These are phyloP conservation scores for Vanessa cardui DNA, from an alignment of 2,888 invertebrate genomes.

Conservation along the genomic window DNA sequence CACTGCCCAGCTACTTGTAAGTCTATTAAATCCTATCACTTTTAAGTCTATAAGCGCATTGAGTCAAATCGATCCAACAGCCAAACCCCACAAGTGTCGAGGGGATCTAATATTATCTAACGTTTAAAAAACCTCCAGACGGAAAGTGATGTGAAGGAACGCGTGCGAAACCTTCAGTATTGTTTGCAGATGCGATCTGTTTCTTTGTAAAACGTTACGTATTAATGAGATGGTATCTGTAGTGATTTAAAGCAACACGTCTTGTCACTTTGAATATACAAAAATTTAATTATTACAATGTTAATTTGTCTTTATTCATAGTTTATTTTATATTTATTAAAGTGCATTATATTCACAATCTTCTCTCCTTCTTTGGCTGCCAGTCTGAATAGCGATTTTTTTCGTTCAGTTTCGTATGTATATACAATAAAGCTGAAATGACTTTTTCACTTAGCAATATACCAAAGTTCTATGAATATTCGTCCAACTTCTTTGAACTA, in stretches of 20 bases:
- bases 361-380: no score
- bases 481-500: no score
- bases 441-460: no score
- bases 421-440: no score
- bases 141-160: conserved; percentile 69
- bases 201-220: conserved; percentile 27
- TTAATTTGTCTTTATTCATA: not conserved
- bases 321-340: no score
- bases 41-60: conserved; percentile 3
- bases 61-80: conserved; percentile 16
- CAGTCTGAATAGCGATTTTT: no score
- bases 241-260: not conserved
- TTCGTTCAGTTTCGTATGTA: no score
- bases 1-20: not conserved
- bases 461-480: no score
- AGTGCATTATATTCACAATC: no score
- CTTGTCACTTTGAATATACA: not conserved
- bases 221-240: conserved; percentile 8
- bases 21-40: conserved; percentile 2
- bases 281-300: not conserved
- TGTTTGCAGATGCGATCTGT: conserved; percentile 31
- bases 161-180: conserved; percentile 59
- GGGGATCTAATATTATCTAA: conserved; percentile 35
- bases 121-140: conserved; percentile 52
- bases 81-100: conserved; percentile 29